Evolutionary conservation across 2,888 invertebrate species (phyloP).

Genomic region (Arctia plantaginis): DNA sequence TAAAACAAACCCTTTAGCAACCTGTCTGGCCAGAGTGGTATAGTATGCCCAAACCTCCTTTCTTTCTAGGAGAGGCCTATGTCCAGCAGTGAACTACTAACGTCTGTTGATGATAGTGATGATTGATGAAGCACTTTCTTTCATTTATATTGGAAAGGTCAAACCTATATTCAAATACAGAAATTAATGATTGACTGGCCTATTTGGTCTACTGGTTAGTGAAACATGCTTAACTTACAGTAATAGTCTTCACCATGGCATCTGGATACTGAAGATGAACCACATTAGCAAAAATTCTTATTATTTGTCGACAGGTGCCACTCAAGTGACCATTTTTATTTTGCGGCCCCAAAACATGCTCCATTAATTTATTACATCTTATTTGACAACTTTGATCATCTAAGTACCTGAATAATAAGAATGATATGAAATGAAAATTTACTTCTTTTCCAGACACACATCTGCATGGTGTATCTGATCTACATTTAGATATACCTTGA

Average conservation of each 20-base stretch:
- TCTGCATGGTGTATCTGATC: not conserved
- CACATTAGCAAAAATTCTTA: conserved; percentile 69
- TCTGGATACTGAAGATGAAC: conserved; percentile 75
- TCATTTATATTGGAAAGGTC: not conserved
- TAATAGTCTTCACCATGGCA: conserved; percentile 66
- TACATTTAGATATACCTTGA: conserved; percentile 66
- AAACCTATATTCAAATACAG: not conserved
- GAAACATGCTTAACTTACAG: conserved; percentile 60
- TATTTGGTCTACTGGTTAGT: not conserved
- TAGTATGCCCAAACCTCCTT: no score
- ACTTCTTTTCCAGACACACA: not conserved
- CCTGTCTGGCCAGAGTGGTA: no score
- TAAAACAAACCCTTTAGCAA: no score
- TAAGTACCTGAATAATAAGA: conserved; percentile 64
- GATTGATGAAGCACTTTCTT: no score
- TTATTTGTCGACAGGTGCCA: conserved; percentile 69
- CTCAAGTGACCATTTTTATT: conserved; percentile 70
- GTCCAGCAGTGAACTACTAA: no score
- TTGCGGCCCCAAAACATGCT: conserved; percentile 71
- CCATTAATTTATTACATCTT: conserved; percentile 74
- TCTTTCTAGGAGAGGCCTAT: no score
- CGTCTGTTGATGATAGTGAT: no score
- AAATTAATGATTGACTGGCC: not conserved
- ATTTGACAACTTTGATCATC: conserved; percentile 65
- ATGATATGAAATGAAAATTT: not conserved